Evolutionary conservation across 2,888 invertebrate species (phyloP).

Genomic region (Pemphredon lugubris): DNA sequence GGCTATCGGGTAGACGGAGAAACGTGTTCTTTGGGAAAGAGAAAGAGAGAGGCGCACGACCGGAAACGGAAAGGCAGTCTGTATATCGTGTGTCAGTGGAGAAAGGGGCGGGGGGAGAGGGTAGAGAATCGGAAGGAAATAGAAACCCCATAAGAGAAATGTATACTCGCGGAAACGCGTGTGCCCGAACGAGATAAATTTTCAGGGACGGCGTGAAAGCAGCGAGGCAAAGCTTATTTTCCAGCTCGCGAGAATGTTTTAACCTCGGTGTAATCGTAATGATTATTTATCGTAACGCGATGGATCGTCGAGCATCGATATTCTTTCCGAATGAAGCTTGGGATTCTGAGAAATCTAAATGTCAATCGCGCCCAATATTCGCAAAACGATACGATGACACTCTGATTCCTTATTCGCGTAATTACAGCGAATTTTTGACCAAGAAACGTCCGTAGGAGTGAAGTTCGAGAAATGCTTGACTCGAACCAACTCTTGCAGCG

Average conservation of each 20-base stretch:
- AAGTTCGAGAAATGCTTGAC: no score
- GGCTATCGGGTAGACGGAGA: slow-evolving; percentile 29
- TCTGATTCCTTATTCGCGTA: no score
- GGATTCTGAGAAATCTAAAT: slow-evolving; percentile 10
- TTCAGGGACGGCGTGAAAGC: slow-evolving; percentile 30
- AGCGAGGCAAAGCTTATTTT: slow-evolving; percentile 40
- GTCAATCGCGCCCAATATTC: no score
- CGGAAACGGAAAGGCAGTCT: slow-evolving; percentile 13
- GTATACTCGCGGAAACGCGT: not conserved
- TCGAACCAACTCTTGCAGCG: no score
- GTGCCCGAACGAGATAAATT: slow-evolving; percentile 34
- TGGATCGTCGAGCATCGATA: slow-evolving; percentile 5
- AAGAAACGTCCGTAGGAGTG: no score
- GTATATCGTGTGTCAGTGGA: not conserved
- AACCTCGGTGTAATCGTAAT: slow-evolving; percentile 34
- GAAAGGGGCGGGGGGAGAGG: not conserved
- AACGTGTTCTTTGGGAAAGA: slow-evolving; percentile 47
- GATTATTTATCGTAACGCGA: slow-evolving; percentile 28
- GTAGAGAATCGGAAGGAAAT: not conserved
- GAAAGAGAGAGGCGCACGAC: slow-evolving; percentile 28
- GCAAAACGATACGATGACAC: no score
- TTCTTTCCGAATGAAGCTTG: slow-evolving; percentile 12
- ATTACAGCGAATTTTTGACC: no score
- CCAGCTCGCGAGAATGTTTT: slow-evolving; percentile 34
- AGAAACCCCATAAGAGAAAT: slow-evolving; percentile 2